These are phyloP conservation scores for Loriculus beryllinus DNA, from an alignment of 2,797 vertebrate species.

Conservation along the genomic window DNA sequence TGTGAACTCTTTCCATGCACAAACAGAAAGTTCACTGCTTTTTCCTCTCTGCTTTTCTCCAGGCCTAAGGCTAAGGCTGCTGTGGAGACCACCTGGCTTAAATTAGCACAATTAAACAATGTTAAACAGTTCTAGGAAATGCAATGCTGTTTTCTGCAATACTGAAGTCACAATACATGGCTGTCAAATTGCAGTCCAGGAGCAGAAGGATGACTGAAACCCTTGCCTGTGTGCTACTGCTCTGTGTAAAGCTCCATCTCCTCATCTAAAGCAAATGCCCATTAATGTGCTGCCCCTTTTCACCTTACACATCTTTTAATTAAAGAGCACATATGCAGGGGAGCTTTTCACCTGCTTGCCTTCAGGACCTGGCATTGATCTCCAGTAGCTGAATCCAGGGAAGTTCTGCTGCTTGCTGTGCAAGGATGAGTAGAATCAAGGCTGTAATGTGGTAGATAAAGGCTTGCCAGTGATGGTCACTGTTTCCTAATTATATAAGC, in stretches of 20 bases:
- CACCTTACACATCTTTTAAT: background rate
- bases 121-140: background rate
- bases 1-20: background rate
- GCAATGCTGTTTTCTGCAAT: background rate
- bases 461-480: background rate
- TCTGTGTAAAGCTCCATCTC: background rate
- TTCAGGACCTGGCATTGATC: accelerated
- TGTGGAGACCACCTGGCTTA: slow-evolving; percentile 31
- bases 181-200: background rate
- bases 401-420: background rate
- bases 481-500: background rate
- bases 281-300: background rate
- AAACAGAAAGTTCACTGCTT: background rate
- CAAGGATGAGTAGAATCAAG: background rate
- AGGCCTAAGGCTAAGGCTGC: slow-evolving; percentile 8
- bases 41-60: background rate
- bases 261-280: background rate
- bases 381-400: background rate
- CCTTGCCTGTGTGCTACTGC: background rate
- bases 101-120: slow-evolving; percentile 33
- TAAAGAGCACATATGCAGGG: background rate
- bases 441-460: background rate
- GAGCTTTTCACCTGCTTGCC: background rate
- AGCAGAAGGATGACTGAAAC: background rate
- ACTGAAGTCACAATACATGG: background rate